These are phyloP conservation scores for Hemichromis elongatus DNA, from an alignment of 2,113 vertebrate species.

Conservation along the genomic window DNA sequence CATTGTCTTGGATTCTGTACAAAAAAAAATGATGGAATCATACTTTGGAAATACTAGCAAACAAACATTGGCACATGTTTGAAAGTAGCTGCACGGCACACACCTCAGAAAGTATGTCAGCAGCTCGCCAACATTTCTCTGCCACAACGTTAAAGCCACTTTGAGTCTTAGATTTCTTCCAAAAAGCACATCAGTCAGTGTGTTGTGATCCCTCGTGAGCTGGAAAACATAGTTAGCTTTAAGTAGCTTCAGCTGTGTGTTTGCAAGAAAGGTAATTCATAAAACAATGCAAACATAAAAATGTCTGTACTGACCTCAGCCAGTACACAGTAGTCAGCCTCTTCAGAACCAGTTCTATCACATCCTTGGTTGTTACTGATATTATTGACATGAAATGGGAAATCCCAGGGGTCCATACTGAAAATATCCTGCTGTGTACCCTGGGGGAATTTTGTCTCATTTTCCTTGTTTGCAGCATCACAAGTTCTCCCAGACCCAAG, in stretches of 20 bases:
- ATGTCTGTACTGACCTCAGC: slow-evolving; percentile 77
- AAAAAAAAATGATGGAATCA: neutral
- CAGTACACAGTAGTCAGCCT: slow-evolving; percentile 78
- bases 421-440: slow-evolving; percentile 74
- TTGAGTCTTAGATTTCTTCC: slow-evolving; percentile 87
- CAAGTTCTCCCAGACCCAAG: slow-evolving; percentile 46
- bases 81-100: neutral
- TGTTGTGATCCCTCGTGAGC: slow-evolving; percentile 86
- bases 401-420: slow-evolving; percentile 68
- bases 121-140: slow-evolving; percentile 86
- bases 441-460: slow-evolving; percentile 76
- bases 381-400: slow-evolving; percentile 71
- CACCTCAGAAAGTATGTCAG: slow-evolving; percentile 90
- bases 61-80: neutral
- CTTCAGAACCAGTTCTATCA: slow-evolving; percentile 78
- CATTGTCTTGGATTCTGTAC: slow-evolving; percentile 85
- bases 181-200: slow-evolving; percentile 86
- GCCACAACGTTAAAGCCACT: slow-evolving; percentile 89
- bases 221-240: slow-evolving; percentile 41
- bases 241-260: neutral
- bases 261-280: neutral
- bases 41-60: neutral
- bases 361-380: slow-evolving; percentile 74
- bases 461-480: slow-evolving; percentile 89
- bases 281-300: neutral